Evolutionary conservation across 2,797 vertebrate genomes (phyloP).

Genomic region (Aselliscus stoliczkanus): DNA sequence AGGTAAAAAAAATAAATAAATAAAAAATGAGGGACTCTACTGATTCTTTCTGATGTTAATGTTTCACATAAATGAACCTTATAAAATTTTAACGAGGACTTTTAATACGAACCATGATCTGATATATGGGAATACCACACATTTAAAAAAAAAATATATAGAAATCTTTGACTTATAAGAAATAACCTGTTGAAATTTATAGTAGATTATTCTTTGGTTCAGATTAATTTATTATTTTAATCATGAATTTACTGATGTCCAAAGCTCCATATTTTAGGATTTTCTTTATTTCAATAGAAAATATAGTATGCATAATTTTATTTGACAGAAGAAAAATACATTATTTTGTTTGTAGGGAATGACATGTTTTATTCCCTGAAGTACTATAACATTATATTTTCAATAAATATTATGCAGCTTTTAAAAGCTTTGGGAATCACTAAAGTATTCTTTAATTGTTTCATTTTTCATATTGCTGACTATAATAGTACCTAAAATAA

Average conservation of each 20-base stretch:
- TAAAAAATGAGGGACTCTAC: background rate
- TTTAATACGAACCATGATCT: background rate
- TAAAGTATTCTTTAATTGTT: background rate
- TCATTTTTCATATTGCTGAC: background rate
- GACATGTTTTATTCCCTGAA: background rate
- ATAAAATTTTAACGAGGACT: background rate
- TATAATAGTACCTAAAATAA: background rate
- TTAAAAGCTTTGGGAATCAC: background rate
- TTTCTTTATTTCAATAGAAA: background rate
- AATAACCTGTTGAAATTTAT: background rate
- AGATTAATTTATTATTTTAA: background rate
- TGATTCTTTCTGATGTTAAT: background rate
- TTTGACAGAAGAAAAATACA: background rate
- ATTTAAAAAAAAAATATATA: background rate
- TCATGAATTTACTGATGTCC: background rate
- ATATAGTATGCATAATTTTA: background rate
- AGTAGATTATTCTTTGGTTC: background rate
- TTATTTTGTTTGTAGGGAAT: background rate
- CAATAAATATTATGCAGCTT: background rate
- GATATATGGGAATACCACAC: background rate
- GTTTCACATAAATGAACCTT: background rate
- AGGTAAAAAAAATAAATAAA: too few species aligned
- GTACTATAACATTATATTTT: background rate
- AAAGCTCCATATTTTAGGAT: background rate
- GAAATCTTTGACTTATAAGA: background rate